These are phyloP conservation scores for Oophaga pumilio DNA, from an alignment of 2,113 vertebrate genomes.

Conservation along the genomic window DNA sequence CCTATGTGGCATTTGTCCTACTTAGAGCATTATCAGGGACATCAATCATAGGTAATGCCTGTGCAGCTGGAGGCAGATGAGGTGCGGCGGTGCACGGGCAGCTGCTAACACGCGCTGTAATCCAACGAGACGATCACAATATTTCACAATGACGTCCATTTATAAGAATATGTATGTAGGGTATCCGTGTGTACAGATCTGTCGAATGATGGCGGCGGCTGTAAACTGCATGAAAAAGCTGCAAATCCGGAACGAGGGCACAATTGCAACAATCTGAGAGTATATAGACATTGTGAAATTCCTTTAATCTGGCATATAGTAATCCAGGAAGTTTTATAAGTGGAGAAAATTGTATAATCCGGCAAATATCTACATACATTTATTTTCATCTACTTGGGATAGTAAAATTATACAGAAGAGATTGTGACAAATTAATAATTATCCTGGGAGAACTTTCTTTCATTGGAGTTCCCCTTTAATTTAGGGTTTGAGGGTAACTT, in stretches of 20 bases:
- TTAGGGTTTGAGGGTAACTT: not conserved
- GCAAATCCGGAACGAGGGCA: too few relatives aligned
- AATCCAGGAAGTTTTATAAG: not conserved
- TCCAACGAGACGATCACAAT: not conserved
- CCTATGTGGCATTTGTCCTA: conserved; percentile 37
- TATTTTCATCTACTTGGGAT: too few relatives aligned
- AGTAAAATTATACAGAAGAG: too few relatives aligned
- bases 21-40: conserved; percentile 29
- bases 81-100: not conserved
- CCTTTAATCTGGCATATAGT: not conserved
- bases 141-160: not conserved
- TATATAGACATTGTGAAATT: not conserved
- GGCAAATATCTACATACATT: not conserved
- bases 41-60: conserved; percentile 27
- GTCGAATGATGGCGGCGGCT: not conserved
- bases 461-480: not conserved
- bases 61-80: conserved; percentile 22
- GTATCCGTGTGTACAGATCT: not conserved
- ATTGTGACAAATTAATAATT: too few relatives aligned
- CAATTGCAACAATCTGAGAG: too few relatives aligned
- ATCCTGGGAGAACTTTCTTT: not conserved
- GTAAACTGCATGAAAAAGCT: too few relatives aligned
- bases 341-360: not conserved
- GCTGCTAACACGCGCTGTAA: conserved; percentile 24
- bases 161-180: not conserved